A percentile compares a stretch with the other conserved stretches of the same genome.
phyloP scores from a whole-genome alignment of 2,888 invertebrate species.

The Cheilosia grossa region DNA sequence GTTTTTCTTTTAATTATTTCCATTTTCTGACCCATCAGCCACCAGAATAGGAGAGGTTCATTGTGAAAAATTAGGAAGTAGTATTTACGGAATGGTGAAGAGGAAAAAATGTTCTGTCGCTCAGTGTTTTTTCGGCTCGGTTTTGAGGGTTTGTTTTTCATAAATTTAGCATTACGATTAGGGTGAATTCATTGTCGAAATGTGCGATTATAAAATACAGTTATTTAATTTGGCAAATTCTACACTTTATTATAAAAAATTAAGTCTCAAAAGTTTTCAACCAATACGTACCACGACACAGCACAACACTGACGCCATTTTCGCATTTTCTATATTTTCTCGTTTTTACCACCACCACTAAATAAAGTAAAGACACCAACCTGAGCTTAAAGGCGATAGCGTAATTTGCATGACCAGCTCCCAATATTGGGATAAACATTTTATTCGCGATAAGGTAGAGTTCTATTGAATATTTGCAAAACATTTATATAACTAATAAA shows the following conservation, averaged over 20 bases:
- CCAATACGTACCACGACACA: slow-evolving; percentile 95
- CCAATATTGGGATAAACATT: no score
- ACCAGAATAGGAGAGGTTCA: slow-evolving; percentile 55
- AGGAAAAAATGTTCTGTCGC: slow-evolving; percentile 41
- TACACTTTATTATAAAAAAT: slow-evolving; percentile 39
- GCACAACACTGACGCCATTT: slow-evolving; percentile 98
- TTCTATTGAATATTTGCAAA: no score
- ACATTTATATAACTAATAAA: no score
- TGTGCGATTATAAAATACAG: slow-evolving; percentile 43
- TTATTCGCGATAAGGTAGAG: no score
- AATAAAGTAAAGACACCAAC: slow-evolving; percentile 39
- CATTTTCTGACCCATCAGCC: slow-evolving; percentile 22
- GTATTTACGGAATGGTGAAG: slow-evolving; percentile 58
- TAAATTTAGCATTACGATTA: neutral
- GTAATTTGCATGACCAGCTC: neutral
- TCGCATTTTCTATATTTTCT: slow-evolving; percentile 79
- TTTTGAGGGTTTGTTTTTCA: slow-evolving; percentile 15
- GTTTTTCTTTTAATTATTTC: slow-evolving; percentile 20
- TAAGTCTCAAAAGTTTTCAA: slow-evolving; percentile 47
- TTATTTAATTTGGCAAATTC: slow-evolving; percentile 55
- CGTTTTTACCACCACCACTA: slow-evolving; percentile 43
- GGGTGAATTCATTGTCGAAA: slow-evolving; percentile 7
- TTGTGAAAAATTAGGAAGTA: slow-evolving; percentile 66
- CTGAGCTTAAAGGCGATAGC: slow-evolving; percentile 26
- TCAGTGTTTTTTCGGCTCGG: slow-evolving; percentile 49